phyloP scores from a whole-genome alignment of 2,888 invertebrate genomes.

The Linnaemya tessellans region DNA sequence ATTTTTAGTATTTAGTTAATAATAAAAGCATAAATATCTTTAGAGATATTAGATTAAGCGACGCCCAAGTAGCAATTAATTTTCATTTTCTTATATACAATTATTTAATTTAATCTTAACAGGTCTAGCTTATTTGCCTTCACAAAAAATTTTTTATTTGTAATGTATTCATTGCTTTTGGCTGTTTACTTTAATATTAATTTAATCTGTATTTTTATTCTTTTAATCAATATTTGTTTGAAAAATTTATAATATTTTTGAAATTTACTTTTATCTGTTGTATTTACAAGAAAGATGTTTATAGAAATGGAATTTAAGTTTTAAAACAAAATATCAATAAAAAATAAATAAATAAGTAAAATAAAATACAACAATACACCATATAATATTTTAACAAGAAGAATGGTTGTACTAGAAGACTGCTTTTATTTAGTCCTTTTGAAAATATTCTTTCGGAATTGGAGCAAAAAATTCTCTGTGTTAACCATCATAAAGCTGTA shows the following conservation, averaged over 20 bases:
- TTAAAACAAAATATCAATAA: slow-evolving; percentile 63
- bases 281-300: slow-evolving; percentile 61
- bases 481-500: no score
- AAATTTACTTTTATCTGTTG: slow-evolving; percentile 62
- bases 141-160: slow-evolving; percentile 24
- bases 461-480: no score
- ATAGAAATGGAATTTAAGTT: slow-evolving; percentile 63
- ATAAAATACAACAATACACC: no score
- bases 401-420: no score
- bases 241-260: slow-evolving; percentile 42
- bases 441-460: no score
- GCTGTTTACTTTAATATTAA: slow-evolving; percentile 56
- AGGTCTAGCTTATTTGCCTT: slow-evolving; percentile 37
- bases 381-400: no score
- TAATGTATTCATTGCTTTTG: slow-evolving; percentile 51
- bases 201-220: slow-evolving; percentile 35
- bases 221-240: slow-evolving; percentile 30
- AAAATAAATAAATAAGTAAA: slow-evolving; percentile 3
- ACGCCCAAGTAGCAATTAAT: slow-evolving; percentile 49
- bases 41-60: slow-evolving; percentile 54
- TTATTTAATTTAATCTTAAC: slow-evolving; percentile 14
- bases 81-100: slow-evolving; percentile 35
- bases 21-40: slow-evolving; percentile 54
- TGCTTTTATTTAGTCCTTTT: no score
- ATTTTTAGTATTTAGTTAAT: slow-evolving; percentile 65